Base-by-base conservation (phyloP, 2,797 vertebrate species). In the Rhinogobio ventralis region DNA sequence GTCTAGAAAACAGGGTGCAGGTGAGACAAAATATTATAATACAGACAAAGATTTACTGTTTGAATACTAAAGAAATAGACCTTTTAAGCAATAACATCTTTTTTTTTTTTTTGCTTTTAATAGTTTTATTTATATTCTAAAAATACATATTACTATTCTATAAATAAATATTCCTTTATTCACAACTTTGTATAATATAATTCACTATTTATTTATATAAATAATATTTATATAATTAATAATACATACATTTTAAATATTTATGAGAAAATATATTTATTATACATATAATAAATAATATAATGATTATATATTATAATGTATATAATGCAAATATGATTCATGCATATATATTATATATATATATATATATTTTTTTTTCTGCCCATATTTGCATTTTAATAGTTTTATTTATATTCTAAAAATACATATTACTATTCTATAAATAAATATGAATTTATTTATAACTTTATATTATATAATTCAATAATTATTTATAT, bases 1-100 rank as follows among this genome's bases (percentile, higher is more conserved):
- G 19, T 53, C 62, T 33, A 36, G n/a, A 45, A 62, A 78, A 78
- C 57, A 9, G 36, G 14, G 39, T 60, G 17, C 3, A 28, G 15
- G 4, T 11, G 9, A 78, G 14, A 62, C n/a, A 66, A 51, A 79
- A 79, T 30, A 66, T 4, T 39, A 39, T 39, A 39, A 42, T 42
- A 42, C 10, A 42, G 7, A 49, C 66, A 19, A 49, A 1, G n/a
- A 7, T 74, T 30, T 51, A 28, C 46, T 20, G 8, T 20, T 51
- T 19, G 1, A 62, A 73, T 14, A 69, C 7, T 72, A 46, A 25
- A 25, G 13, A 71, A 72, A n/a, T 1, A 45, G 6, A 64, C 25
- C n/a, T n/a, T n/a, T n/a, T n/a, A n/a, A n/a, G n/a, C n/a, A 14
- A 6, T 14, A 62, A 60, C 5, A 25, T 60, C 0, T 1, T 2